Conservation (phyloP, 1,140 invertebrate genomes). For the Pseudomyrmex pallidus region DNA sequence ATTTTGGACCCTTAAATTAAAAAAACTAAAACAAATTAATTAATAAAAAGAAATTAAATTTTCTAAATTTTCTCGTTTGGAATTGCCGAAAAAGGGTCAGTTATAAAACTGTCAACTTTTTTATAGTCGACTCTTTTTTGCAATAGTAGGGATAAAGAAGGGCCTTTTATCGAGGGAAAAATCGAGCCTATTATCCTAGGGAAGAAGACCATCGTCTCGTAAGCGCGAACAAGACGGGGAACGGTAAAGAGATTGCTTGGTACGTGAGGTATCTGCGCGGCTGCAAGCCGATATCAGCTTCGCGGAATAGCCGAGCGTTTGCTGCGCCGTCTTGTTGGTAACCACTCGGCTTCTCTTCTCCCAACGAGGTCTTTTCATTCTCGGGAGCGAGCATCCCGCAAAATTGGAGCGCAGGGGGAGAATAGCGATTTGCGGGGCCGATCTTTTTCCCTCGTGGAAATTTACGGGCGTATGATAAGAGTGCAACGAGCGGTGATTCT, state of each 20-base stretch:
- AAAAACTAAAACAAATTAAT: no score
- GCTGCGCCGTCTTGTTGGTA: constrained; percentile 46
- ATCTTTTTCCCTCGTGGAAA: constrained; percentile 27
- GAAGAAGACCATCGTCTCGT: not conserved
- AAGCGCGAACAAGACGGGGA: constrained; percentile 8
- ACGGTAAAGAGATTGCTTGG: constrained; percentile 19
- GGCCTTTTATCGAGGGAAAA: no score
- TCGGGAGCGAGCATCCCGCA: constrained; percentile 19
- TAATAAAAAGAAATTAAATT: no score
- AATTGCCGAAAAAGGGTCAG: no score
- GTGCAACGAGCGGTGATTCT: constrained; percentile 42
- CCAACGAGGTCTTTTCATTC: constrained; percentile 52
- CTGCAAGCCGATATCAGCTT: constrained; percentile 53
- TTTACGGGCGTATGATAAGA: constrained; percentile 53
- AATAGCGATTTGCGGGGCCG: constrained; percentile 34
- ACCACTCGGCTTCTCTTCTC: constrained; percentile 56
- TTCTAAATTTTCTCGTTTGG: no score
- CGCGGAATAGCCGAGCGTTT: constrained; percentile 39
- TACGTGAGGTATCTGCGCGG: constrained; percentile 17
- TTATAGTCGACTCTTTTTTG: no score
- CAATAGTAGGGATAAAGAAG: no score
- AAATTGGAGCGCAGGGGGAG: constrained; percentile 43
- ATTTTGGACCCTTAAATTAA: no score
- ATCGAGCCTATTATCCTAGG: no score
- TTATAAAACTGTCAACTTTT: no score